A percentile compares a stretch with the other conserved stretches of the same genome.
These are phyloP conservation scores for Oscheius sp. DNA, from an alignment of 2,888 invertebrate species.

Conservation along the genomic window DNA sequence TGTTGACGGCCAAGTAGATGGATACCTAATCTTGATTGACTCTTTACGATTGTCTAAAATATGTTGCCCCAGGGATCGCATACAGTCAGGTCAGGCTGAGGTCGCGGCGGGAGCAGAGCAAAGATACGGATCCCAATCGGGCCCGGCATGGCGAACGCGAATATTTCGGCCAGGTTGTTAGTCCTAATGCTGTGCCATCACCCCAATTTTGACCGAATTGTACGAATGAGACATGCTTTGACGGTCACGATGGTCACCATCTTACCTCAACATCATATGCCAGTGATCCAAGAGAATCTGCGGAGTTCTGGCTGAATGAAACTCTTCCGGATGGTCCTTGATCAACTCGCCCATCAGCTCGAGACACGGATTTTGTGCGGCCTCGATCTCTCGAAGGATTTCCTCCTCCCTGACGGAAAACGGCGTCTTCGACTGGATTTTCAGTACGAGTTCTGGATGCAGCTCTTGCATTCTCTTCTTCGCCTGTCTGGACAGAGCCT, in stretches of 20 bases:
- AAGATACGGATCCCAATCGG: too few relatives aligned
- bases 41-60: too few relatives aligned
- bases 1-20: too few relatives aligned
- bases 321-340: constrained; percentile 83
- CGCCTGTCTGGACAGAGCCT: constrained; percentile 82
- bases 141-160: too few relatives aligned
- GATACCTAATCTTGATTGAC: too few relatives aligned
- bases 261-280: constrained; percentile 74
- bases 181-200: too few relatives aligned
- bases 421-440: constrained; percentile 84
- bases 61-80: too few relatives aligned
- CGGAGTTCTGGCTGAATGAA: constrained; percentile 88
- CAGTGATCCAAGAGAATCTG: constrained; percentile 85
- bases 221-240: too few relatives aligned
- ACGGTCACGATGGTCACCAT: background rate
- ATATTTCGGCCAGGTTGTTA: too few relatives aligned
- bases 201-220: too few relatives aligned
- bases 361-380: constrained; percentile 67
- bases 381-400: constrained; percentile 83
- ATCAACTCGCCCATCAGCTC: constrained; percentile 88
- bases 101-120: too few relatives aligned
- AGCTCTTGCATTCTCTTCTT: constrained; percentile 55
- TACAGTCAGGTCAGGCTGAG: too few relatives aligned
- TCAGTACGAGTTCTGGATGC: constrained; percentile 40
- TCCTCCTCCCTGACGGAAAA: constrained; percentile 91